Conservation (phyloP, 1,140 invertebrate species). For the Drosophila baimaii region DNA sequence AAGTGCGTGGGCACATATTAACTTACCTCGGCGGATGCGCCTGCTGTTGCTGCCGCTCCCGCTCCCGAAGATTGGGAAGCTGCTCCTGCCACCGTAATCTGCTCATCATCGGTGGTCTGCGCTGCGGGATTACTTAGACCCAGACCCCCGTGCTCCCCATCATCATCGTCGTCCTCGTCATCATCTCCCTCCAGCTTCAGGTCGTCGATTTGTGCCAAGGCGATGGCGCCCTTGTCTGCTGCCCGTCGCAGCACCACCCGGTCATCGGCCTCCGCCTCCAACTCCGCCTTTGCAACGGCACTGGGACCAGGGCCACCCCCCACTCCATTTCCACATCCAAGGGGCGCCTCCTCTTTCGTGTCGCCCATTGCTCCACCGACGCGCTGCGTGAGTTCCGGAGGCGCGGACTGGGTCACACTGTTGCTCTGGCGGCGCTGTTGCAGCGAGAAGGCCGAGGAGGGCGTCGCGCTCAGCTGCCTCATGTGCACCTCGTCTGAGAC, state of each 20-base stretch:
- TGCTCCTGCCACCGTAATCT: constrained; percentile 57
- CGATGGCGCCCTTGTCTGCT: constrained; percentile 57
- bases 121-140: constrained; percentile 74
- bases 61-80: constrained; percentile 12
- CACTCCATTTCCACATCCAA: background rate
- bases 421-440: constrained; percentile 64
- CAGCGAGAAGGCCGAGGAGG: constrained; percentile 46
- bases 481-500: constrained; percentile 77
- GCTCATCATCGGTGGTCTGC: constrained; percentile 70
- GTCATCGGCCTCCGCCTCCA: constrained; percentile 45
- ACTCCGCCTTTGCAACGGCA: background rate
- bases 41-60: background rate
- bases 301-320: background rate
- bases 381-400: constrained; percentile 59
- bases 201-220: constrained; percentile 77
- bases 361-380: constrained; percentile 19
- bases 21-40: constrained; percentile 60
- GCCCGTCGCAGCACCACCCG: constrained; percentile 60
- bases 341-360: constrained; percentile 35
- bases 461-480: constrained; percentile 74
- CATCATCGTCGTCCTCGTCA: constrained; percentile 35
- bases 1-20: constrained; percentile 61
- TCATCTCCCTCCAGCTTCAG: constrained; percentile 64
- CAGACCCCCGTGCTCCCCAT: constrained; percentile 20
- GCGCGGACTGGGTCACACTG: constrained; percentile 61